Conservation (phyloP, 1,140 invertebrate genomes). For the Drosophila burlai region DNA sequence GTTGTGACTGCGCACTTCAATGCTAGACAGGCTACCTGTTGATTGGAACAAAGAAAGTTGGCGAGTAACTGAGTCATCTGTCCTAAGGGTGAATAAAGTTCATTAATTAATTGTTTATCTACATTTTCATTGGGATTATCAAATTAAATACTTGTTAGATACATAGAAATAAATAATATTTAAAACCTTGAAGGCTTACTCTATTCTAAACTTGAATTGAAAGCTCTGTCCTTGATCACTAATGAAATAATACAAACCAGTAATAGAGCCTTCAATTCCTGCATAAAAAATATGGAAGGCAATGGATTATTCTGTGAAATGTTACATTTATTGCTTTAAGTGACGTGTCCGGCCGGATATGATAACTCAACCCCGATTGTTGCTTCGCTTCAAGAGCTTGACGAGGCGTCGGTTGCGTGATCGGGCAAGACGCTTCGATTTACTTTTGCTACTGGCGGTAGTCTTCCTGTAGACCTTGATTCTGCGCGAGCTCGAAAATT, state of each 20-base stretch:
- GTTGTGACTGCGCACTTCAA: background rate
- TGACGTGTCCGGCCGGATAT: background rate
- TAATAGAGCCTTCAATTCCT: background rate
- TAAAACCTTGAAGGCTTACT: background rate
- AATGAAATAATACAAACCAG: background rate
- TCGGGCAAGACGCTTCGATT: background rate
- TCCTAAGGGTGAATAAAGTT: background rate
- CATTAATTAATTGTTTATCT: background rate
- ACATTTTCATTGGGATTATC: background rate
- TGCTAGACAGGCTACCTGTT: constrained; percentile 32
- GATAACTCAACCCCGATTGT: constrained; percentile 2
- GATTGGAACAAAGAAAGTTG: constrained; percentile 10
- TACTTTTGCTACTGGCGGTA: constrained; percentile 5
- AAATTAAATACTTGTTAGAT: background rate
- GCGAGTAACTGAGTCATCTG: background rate
- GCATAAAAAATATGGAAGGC: background rate
- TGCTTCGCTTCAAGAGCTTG: constrained; percentile 1
- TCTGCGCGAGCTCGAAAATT: background rate
- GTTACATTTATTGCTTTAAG: constrained; percentile 20
- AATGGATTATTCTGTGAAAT: background rate
- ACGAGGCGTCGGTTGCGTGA: background rate
- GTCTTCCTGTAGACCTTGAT: background rate
- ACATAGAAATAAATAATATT: background rate
- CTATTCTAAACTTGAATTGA: background rate
- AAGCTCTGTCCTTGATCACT: background rate